Evolutionary conservation across 1,140 invertebrate genomes (phyloP), one percentile per base, ranked within the genome.

Genomic region (Zeugodacus cucurbitae): DNA sequence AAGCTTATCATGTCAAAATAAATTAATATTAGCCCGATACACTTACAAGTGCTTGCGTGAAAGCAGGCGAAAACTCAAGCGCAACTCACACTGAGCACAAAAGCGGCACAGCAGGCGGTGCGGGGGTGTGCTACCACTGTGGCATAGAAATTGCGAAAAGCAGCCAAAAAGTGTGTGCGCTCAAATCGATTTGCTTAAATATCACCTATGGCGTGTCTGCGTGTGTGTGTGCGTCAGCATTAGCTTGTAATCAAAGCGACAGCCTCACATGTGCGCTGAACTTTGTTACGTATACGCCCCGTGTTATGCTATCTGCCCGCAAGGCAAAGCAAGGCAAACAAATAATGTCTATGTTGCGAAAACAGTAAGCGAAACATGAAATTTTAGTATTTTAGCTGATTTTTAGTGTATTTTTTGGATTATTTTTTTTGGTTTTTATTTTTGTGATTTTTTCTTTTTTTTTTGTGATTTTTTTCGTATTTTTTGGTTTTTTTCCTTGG

Each of bases 1-100:
- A 74, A 44, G 32, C 70, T 74, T 74, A 74, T 74, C 70, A 74
- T 37, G 32, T 74, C 70, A 44, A 74, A 41, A 74, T 44, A 74
- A 74, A 74, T 74, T 74, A 74, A 44, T 74, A 41, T 74, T 74
- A 74, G 32, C 6, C 34, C 22, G 32, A 74, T 74, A 37, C 32
- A 37, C 22, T 62, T 62, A 17, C 58, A 10, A 48, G 44, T 11
- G 44, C 44, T 48, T n/a, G 48, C 48, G 14, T 54, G 14, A 14
- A 54, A 54, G 48, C 14, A 32, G 8, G 32, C 14, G 29, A 67
- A 67, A 67, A 3, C 11, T 67, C 29, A 32, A 29, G 26, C 34
- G 32, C 26, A 32, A 32, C 14, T 32, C 26, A 32, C 34, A 32
- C 34, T 70, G 2, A 70, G 11, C 11, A 70, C 10, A 70, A 22